phyloP scores from a whole-genome alignment of 2,888 invertebrate genomes.

The Xanthorhoe designata region DNA sequence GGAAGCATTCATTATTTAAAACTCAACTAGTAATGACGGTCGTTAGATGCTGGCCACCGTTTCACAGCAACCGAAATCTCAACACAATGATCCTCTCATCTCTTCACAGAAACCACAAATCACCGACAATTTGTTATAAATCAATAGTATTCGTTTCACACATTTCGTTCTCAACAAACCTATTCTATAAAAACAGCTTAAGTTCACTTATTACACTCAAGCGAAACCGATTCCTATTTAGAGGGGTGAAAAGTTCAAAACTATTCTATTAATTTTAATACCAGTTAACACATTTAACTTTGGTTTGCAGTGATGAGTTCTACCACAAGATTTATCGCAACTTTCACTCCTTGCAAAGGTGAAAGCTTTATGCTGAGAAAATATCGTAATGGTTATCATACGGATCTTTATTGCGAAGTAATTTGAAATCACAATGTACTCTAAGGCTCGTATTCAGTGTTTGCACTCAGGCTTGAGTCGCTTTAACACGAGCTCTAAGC shows the following conservation, averaged over 20 bases:
- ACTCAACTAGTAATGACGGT: neutral
- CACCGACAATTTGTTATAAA: conserved; percentile 25
- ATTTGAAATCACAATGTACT: neutral
- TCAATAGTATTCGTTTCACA: conserved; percentile 26
- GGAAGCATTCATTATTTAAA: neutral
- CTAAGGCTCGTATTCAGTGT: no score
- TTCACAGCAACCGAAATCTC: neutral
- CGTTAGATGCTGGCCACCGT: neutral
- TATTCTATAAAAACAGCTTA: conserved; percentile 9
- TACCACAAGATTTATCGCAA: conserved; percentile 43
- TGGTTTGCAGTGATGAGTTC: conserved; percentile 39
- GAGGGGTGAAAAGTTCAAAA: conserved; percentile 4
- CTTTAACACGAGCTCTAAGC: no score
- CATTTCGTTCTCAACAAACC: conserved; percentile 18
- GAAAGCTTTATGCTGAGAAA: conserved; percentile 52
- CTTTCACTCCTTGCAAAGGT: conserved; percentile 54
- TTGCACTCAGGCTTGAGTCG: no score
- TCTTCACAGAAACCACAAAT: conserved; percentile 20
- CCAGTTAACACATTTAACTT: conserved; percentile 37
- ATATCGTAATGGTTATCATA: conserved; percentile 34
- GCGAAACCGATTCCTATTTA: conserved; percentile 1
- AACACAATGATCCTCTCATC: conserved; percentile 15
- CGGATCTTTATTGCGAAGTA: conserved; percentile 22
- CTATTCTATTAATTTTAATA: conserved; percentile 9
- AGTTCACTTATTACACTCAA: conserved; percentile 1